These are phyloP conservation scores for Ochropacha duplaris DNA, from an alignment of 2,888 invertebrate genomes.

Conservation along the genomic window DNA sequence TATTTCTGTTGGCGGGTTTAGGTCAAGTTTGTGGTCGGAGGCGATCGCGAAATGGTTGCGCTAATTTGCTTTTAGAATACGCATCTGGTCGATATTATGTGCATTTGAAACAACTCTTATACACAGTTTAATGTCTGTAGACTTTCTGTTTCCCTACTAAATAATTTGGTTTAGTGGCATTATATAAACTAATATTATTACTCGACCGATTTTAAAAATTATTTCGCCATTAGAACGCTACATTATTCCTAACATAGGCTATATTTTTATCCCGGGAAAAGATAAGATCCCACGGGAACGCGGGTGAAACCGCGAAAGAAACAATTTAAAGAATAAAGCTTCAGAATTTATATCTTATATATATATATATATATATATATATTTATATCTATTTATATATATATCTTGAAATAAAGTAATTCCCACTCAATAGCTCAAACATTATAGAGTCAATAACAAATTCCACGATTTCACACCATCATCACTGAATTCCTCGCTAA, in stretches of 20 bases:
- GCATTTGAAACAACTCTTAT: slow-evolving; percentile 18
- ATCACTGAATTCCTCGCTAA: slow-evolving; percentile 33
- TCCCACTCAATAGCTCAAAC: not conserved
- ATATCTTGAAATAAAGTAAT: not conserved
- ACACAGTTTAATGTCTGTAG: slow-evolving; percentile 14
- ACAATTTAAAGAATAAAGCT: too few species aligned
- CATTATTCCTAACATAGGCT: too few species aligned
- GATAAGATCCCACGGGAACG: too few species aligned
- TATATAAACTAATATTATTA: too few species aligned
- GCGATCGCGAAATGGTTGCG: slow-evolving; percentile 46
- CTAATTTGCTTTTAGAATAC: slow-evolving; percentile 50
- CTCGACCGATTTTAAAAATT: too few species aligned
- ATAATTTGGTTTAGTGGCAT: not conserved
- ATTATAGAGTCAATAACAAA: slow-evolving; percentile 30
- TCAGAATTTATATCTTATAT: too few species aligned
- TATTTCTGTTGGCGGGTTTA: slow-evolving; percentile 54
- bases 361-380: too few species aligned
- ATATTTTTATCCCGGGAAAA: too few species aligned
- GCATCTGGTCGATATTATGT: slow-evolving; percentile 29
- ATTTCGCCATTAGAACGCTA: too few species aligned
- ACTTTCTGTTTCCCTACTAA: not conserved
- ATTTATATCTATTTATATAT: not conserved
- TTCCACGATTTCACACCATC: slow-evolving; percentile 44
- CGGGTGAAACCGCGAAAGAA: too few species aligned
- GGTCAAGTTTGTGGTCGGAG: slow-evolving; percentile 46